These are phyloP conservation scores for Sthenelais limicola DNA, from an alignment of 2,888 invertebrate species.

Conservation along the genomic window DNA sequence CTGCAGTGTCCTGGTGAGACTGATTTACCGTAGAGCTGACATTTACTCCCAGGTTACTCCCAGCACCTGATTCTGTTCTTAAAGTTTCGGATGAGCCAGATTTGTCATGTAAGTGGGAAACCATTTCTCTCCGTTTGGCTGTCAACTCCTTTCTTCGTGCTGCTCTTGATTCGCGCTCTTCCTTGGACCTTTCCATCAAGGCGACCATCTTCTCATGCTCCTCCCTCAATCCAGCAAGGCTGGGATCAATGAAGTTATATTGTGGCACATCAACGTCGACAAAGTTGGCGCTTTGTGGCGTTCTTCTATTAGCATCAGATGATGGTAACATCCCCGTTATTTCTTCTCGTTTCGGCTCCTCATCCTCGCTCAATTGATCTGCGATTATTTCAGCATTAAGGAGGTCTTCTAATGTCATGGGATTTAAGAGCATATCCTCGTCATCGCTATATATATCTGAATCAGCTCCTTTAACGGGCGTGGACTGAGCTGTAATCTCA, in stretches of 20 bases:
- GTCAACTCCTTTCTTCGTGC: slow-evolving; percentile 28
- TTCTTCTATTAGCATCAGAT: not conserved
- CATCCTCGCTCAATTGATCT: slow-evolving; percentile 13
- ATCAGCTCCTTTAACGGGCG: not conserved
- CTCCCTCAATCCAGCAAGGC: slow-evolving; percentile 23
- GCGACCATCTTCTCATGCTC: slow-evolving; percentile 45
- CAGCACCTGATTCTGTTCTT: too few relatives aligned
- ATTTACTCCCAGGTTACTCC: too few relatives aligned
- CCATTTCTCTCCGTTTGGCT: slow-evolving; percentile 13
- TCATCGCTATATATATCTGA: not conserved
- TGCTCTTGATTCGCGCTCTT: slow-evolving; percentile 24
- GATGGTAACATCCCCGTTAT: not conserved
- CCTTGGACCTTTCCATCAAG: slow-evolving; percentile 40
- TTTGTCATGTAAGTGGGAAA: too few relatives aligned
- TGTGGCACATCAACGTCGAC: slow-evolving; percentile 13
- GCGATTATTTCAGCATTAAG: slow-evolving; percentile 8
- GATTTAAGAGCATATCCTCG: slow-evolving; percentile 6
- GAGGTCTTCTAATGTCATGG: slow-evolving; percentile 6
- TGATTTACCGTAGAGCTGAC: too few relatives aligned
- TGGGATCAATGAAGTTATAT: slow-evolving; percentile 20
- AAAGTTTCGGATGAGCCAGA: too few relatives aligned
- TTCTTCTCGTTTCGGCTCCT: not conserved
- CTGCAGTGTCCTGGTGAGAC: too few relatives aligned
- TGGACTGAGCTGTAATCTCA: not conserved
- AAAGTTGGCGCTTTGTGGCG: not conserved